These are phyloP conservation scores for Sardinella longiceps DNA, from an alignment of 2,797 vertebrate species.

Conservation along the genomic window DNA sequence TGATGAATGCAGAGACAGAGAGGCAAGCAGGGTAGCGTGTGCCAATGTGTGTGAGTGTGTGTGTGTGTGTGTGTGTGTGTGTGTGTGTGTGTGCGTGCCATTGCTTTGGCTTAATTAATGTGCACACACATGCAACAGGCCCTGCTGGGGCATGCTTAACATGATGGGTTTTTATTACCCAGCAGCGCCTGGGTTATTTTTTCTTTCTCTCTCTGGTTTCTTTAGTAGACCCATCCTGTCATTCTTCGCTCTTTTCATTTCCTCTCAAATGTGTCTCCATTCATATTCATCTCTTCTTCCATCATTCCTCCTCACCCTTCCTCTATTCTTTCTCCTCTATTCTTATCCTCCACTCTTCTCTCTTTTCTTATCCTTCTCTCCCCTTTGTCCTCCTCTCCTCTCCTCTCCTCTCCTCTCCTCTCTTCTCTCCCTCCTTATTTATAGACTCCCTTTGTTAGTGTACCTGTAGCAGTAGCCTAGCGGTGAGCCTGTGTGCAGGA, in stretches of 20 bases:
- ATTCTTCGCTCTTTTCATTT: neutral
- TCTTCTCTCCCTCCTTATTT: no score
- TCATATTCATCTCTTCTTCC: neutral
- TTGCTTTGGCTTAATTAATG: neutral
- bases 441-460: no score
- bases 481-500: neutral
- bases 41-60: no score
- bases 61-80: no score
- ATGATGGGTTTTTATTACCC: neutral
- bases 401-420: neutral
- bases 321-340: neutral
- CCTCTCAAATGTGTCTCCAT: neutral
- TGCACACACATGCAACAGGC: neutral
- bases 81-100: neutral
- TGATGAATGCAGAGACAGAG: neutral
- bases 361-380: neutral
- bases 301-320: neutral
- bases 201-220: no score
- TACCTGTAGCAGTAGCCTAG: neutral
- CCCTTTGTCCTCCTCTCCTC: neutral
- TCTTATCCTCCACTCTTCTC: neutral
- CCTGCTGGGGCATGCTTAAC: neutral
- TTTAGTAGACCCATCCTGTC: no score
- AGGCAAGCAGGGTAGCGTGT: neutral
- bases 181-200: neutral